phyloP scores from a whole-genome alignment of 1,140 invertebrate species.

The Pseudachorutes palmiensis region DNA sequence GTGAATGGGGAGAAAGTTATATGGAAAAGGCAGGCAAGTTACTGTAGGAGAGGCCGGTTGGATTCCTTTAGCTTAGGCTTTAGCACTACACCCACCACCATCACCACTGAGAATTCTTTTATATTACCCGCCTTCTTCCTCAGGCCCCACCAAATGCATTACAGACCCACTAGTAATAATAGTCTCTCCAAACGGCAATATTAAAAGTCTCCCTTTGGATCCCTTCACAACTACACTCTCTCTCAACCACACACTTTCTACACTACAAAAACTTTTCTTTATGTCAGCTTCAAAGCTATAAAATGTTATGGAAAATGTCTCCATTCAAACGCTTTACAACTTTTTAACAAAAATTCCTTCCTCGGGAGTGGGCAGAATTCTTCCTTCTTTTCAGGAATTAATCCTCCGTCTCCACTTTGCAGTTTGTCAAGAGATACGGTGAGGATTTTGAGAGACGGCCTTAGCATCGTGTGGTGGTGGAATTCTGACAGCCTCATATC shows the following conservation, averaged over 20 bases:
- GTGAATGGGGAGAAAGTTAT: neutral
- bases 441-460: too few relatives aligned
- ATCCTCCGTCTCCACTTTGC: too few relatives aligned
- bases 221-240: neutral
- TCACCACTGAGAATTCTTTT: too few relatives aligned
- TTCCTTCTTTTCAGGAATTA: too few relatives aligned
- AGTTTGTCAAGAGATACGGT: too few relatives aligned
- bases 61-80: too few relatives aligned
- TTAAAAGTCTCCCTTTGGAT: neutral
- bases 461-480: neutral
- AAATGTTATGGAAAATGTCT: neutral
- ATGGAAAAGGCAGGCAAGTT: neutral
- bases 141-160: too few relatives aligned
- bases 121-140: too few relatives aligned
- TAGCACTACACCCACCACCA: too few relatives aligned
- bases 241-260: neutral
- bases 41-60: too few relatives aligned
- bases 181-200: neutral
- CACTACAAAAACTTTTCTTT: neutral
- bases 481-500: neutral
- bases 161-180: neutral
- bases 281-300: neutral
- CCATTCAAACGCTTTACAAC: neutral
- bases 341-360: neutral
- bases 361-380: too few relatives aligned